phyloP scores from a whole-genome alignment of 2,888 invertebrate genomes.

The Periphyllus acericola region DNA sequence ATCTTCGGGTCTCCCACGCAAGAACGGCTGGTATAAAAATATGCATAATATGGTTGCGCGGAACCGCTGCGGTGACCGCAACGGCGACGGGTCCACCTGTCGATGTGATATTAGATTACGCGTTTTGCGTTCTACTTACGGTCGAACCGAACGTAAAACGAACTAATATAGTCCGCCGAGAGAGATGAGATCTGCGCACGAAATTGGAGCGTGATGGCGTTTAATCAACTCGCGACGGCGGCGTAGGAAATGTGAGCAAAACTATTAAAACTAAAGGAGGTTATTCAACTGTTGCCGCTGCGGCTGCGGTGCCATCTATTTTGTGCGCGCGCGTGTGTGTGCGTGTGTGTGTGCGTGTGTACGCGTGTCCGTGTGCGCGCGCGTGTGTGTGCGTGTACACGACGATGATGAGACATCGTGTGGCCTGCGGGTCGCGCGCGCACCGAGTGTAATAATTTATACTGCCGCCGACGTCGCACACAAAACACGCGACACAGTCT shows the following conservation, averaged over 20 bases:
- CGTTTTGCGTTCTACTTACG: constrained; percentile 11
- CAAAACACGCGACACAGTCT: background rate
- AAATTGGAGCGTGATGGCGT: constrained; percentile 52
- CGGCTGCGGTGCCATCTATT: background rate
- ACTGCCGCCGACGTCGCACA: background rate
- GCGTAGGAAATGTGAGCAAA: constrained; percentile 44
- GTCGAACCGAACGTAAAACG: constrained; percentile 20
- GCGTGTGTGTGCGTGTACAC: background rate
- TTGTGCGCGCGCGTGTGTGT: background rate
- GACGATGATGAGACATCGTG: constrained; percentile 8
- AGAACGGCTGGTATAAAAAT: too few relatives aligned
- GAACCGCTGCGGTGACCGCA: too few relatives aligned
- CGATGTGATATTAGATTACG: background rate
- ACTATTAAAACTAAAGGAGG: constrained; percentile 51
- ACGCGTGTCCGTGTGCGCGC: too few relatives aligned
- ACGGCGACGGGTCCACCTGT: too few relatives aligned
- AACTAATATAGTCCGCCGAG: background rate
- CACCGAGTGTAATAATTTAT: background rate
- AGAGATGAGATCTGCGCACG: constrained; percentile 51
- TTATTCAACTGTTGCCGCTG: constrained; percentile 39
- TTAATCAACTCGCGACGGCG: constrained; percentile 30
- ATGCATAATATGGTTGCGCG: too few relatives aligned
- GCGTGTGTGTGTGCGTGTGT: too few relatives aligned
- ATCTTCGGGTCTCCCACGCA: too few relatives aligned
- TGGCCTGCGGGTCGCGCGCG: background rate